Evolutionary conservation across 2,888 invertebrate genomes (phyloP).

Genomic region (Tinea pellionella): DNA sequence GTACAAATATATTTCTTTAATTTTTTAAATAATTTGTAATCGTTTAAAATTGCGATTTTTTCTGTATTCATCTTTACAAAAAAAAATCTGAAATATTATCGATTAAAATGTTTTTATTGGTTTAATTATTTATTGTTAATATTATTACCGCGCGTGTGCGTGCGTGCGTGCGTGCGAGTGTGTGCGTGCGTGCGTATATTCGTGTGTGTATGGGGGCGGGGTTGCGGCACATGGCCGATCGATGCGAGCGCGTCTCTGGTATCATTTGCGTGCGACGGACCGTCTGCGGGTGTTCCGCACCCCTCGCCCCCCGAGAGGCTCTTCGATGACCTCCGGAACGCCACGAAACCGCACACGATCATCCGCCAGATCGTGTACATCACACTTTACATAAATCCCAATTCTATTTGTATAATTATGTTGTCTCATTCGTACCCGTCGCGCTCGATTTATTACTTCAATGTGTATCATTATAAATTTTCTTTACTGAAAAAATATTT

Average conservation of each 20-base stretch:
- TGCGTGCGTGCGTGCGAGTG: not conserved
- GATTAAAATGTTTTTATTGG: too few species aligned
- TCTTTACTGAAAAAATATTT: too few species aligned
- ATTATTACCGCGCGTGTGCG: too few species aligned
- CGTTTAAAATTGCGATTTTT: constrained; percentile 21
- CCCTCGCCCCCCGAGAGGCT: constrained; percentile 21
- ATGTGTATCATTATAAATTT: too few species aligned
- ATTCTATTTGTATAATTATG: not conserved
- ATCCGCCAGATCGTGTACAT: not conserved
- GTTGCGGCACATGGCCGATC: constrained; percentile 44
- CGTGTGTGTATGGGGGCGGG: constrained; percentile 38
- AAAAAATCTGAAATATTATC: too few species aligned
- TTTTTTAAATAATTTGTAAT: too few species aligned
- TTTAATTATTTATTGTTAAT: too few species aligned
- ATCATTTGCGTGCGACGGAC: constrained; percentile 59
- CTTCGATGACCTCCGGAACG: constrained; percentile 13
- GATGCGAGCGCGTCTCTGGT: constrained; percentile 55
- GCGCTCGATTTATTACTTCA: too few species aligned
- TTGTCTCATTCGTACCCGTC: not conserved
- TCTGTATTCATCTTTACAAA: too few species aligned
- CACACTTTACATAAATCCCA: not conserved
- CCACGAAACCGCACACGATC: not conserved
- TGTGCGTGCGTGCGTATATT: constrained; percentile 22
- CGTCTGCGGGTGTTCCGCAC: constrained; percentile 20
- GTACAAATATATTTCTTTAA: too few species aligned